Evolutionary conservation across 1,140 invertebrate species (phyloP).

Genomic region (Cataglyphis hispanica): DNA sequence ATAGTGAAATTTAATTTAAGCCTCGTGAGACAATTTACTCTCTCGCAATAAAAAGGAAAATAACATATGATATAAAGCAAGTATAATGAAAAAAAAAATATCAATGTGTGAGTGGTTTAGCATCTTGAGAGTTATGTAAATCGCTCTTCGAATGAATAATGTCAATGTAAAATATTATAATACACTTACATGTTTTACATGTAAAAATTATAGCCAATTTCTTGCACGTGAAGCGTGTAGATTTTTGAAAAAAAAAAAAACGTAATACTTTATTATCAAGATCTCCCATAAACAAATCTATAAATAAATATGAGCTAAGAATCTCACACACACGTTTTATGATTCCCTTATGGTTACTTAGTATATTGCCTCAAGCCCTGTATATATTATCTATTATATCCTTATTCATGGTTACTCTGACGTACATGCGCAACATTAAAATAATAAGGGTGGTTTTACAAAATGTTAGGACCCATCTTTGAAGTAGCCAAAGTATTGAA

Average conservation of each 20-base stretch:
- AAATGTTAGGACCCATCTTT: neutral
- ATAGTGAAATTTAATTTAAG: conserved; percentile 24
- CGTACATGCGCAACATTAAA: too few species aligned
- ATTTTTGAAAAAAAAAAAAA: neutral
- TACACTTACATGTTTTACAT: neutral
- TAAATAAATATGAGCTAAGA: conserved; percentile 40
- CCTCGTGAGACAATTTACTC: neutral
- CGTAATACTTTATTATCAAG: neutral
- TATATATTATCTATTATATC: neutral
- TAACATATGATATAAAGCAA: conserved; percentile 32
- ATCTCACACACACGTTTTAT: neutral
- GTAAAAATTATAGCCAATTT: neutral
- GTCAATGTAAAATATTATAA: neutral
- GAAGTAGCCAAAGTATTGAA: too few species aligned
- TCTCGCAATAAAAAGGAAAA: conserved; percentile 32
- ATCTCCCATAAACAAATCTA: neutral
- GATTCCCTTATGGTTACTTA: neutral
- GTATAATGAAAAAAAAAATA: conserved; percentile 11
- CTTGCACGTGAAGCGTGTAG: neutral
- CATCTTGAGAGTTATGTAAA: conserved; percentile 2
- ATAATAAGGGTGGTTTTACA: too few species aligned
- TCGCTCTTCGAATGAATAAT: neutral
- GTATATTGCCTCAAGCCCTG: neutral
- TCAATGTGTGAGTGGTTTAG: conserved; percentile 23
- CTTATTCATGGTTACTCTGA: too few species aligned